Conservation (phyloP, 2,113 vertebrate species). For the Istiophorus platypterus region DNA sequence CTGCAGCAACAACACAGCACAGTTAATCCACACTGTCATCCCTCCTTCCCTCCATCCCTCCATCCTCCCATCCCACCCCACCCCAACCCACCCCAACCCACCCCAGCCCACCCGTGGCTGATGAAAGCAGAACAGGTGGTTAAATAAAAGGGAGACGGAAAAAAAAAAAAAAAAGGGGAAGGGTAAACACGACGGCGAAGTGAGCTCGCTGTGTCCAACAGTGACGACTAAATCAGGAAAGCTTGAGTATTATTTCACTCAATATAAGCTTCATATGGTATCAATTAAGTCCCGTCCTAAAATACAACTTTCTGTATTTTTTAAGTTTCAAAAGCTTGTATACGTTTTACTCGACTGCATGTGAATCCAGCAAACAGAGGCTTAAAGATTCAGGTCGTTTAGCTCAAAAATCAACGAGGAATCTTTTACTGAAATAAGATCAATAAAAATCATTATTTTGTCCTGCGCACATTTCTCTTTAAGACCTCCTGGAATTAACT, state of each 20-base stretch:
- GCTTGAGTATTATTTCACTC: too few relatives aligned
- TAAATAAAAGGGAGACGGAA: constrained; percentile 38
- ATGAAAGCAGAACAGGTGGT: constrained; percentile 64
- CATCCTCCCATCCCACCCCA: constrained; percentile 4
- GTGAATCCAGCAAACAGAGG: not conserved
- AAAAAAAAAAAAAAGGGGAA: not conserved
- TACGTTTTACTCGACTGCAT: too few relatives aligned
- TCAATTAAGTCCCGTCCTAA: too few relatives aligned
- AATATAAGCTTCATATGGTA: too few relatives aligned
- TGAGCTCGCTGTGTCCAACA: not conserved
- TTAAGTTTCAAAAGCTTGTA: not conserved
- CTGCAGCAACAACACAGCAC: constrained; percentile 79
- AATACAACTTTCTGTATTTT: not conserved
- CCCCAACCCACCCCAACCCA: too few relatives aligned
- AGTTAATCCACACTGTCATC: constrained; percentile 79
- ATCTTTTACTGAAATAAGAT: too few relatives aligned
- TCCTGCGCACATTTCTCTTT: not conserved
- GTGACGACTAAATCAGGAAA: not conserved
- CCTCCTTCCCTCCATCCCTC: constrained; percentile 42
- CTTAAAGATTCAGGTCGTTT: not conserved
- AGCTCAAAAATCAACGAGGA: too few relatives aligned
- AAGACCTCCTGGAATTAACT: not conserved
- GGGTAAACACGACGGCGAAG: constrained; percentile 1
- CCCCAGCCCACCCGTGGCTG: constrained; percentile 2
- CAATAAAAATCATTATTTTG: too few relatives aligned